A percentile compares a stretch with the other conserved stretches of the same genome.
Conservation (phyloP, 2,113 vertebrate species). For the Macrotus californicus region DNA sequence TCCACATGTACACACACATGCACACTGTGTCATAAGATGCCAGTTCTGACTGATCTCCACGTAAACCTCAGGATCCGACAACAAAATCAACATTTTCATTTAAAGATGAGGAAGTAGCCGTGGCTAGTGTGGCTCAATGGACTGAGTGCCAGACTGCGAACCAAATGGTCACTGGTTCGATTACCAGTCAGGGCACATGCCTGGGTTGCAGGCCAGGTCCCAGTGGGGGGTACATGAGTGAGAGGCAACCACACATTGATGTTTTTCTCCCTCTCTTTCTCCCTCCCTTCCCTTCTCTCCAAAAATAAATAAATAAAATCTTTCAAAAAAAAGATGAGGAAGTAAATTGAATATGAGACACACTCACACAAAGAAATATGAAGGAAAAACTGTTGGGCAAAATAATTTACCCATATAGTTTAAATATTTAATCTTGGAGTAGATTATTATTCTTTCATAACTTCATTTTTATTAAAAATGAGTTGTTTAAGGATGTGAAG, state of each 20-base stretch:
- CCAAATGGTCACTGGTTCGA: no score
- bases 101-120: not conserved
- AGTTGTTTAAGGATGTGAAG: not conserved
- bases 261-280: no score
- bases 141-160: no score
- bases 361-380: not conserved
- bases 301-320: no score
- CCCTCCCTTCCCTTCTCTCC: no score
- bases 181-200: no score
- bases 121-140: no score
- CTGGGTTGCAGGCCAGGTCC: no score
- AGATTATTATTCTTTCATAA: slow-evolving; percentile 20
- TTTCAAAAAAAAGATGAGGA: not conserved
- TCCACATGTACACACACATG: not conserved
- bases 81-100: not conserved
- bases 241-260: no score
- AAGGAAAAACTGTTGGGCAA: not conserved
- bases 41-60: not conserved
- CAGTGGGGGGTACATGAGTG: fast-evolving
- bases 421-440: slow-evolving; percentile 27
- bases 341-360: not conserved
- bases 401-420: not conserved
- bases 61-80: not conserved
- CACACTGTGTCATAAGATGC: not conserved
- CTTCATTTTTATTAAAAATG: slow-evolving; percentile 24